Percentiles rank a stretch among this genome's conserved stretches.
Evolutionary conservation across 1,140 invertebrate genomes (phyloP).

Genomic region (Panagrolaimus sp.): DNA sequence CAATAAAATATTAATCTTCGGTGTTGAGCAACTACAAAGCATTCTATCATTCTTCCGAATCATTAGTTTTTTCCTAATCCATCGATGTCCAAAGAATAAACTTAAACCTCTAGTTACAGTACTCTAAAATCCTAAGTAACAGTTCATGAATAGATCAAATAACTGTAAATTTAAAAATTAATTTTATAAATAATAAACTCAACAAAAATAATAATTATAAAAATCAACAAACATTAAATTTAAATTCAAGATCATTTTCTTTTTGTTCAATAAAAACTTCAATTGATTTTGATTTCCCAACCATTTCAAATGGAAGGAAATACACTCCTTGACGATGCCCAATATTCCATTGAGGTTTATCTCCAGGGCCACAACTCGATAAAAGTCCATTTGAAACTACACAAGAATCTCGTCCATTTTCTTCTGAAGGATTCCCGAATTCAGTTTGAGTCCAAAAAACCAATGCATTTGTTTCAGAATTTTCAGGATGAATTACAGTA

Average conservation of each 20-base stretch:
- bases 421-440: constrained; percentile 60
- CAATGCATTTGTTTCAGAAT: constrained; percentile 1
- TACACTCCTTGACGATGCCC: constrained; percentile 9
- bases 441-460: neutral
- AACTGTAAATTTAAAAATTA: too few species aligned
- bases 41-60: too few species aligned
- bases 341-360: neutral
- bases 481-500: neutral
- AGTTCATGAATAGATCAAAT: too few species aligned
- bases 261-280: neutral
- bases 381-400: neutral
- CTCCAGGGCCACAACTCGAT: neutral
- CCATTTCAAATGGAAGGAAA: neutral
- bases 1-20: too few species aligned
- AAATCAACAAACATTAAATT: neutral
- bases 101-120: too few species aligned
- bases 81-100: too few species aligned
- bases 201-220: neutral
- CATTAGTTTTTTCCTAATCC: too few species aligned
- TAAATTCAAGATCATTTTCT: neutral
- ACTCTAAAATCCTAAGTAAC: too few species aligned
- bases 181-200: constrained; percentile 11
- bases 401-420: too few species aligned
- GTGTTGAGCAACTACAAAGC: too few species aligned
- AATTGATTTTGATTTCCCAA: neutral